Conservation (phyloP, 2,113 vertebrate genomes). For the Catharus bicknelli region DNA sequence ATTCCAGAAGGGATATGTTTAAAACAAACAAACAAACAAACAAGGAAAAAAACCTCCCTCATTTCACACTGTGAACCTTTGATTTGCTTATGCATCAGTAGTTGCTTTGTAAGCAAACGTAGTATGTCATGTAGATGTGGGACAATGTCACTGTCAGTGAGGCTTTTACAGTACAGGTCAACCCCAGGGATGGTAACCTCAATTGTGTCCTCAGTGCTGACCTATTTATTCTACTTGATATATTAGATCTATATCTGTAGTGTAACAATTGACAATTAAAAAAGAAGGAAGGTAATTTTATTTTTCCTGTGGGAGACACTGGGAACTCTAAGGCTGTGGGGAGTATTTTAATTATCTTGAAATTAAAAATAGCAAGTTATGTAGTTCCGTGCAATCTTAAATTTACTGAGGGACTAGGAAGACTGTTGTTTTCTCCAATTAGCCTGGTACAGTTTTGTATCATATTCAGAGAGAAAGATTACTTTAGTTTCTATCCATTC, state of each 20-base stretch:
- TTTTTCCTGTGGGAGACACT: background rate
- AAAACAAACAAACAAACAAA: background rate
- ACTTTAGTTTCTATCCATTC: background rate
- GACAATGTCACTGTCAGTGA: background rate
- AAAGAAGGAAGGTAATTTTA: background rate
- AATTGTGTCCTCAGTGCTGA: background rate
- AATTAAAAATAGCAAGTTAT: constrained; percentile 32
- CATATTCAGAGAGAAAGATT: background rate
- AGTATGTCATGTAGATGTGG: background rate
- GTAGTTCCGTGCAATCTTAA: background rate
- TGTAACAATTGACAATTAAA: background rate
- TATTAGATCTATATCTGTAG: background rate
- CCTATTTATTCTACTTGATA: constrained; percentile 2
- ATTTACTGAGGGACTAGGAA: background rate
- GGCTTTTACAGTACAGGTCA: constrained; percentile 10
- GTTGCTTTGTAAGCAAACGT: background rate
- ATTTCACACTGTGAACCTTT: background rate
- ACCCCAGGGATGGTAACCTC: constrained; percentile 6
- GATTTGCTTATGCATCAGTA: background rate
- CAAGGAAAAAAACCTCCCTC: background rate
- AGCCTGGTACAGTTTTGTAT: background rate
- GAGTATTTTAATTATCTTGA: constrained; percentile 54
- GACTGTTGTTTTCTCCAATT: background rate
- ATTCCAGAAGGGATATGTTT: background rate
- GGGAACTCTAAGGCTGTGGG: background rate